Conservation (phyloP, 2,888 invertebrate species). For the Diadromus collaris region DNA sequence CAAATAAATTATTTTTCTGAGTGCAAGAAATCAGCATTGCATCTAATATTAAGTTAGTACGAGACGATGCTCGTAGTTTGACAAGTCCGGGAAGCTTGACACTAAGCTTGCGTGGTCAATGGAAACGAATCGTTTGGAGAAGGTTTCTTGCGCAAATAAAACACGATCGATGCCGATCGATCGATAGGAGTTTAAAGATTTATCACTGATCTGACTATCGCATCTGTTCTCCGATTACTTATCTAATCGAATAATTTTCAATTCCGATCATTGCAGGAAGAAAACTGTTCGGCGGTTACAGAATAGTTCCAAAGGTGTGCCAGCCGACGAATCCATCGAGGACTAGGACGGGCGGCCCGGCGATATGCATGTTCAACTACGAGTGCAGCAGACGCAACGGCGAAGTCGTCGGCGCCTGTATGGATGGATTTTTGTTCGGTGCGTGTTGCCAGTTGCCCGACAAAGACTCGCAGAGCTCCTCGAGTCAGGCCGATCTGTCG, state of each 20-base stretch:
- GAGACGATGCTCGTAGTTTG: too few species aligned
- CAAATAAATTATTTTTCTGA: too few species aligned
- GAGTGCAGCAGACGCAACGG: slow-evolving; percentile 91
- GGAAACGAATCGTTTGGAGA: too few species aligned
- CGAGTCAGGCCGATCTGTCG: slow-evolving; percentile 73
- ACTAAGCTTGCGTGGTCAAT: too few species aligned
- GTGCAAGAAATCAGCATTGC: too few species aligned
- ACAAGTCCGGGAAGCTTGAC: too few species aligned
- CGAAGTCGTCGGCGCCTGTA: slow-evolving; percentile 93
- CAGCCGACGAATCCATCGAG: slow-evolving; percentile 85
- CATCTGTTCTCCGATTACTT: slow-evolving; percentile 1
- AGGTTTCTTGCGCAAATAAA: too few species aligned
- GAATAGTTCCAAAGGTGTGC: slow-evolving; percentile 92
- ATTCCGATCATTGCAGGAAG: slow-evolving; percentile 75
- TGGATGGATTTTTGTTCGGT: slow-evolving; percentile 96
- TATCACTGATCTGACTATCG: not conserved
- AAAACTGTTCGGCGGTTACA: slow-evolving; percentile 92
- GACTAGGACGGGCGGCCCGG: slow-evolving; percentile 85
- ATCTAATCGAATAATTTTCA: slow-evolving; percentile 30
- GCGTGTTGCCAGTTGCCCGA: slow-evolving; percentile 91
- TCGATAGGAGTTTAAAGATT: too few species aligned
- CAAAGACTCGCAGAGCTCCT: slow-evolving; percentile 72
- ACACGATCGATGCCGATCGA: too few species aligned
- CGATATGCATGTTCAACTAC: slow-evolving; percentile 96
- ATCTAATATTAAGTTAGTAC: too few species aligned